These are phyloP conservation scores for Suncus etruscus DNA, from an alignment of 2,113 vertebrate species.

Conservation along the genomic window DNA sequence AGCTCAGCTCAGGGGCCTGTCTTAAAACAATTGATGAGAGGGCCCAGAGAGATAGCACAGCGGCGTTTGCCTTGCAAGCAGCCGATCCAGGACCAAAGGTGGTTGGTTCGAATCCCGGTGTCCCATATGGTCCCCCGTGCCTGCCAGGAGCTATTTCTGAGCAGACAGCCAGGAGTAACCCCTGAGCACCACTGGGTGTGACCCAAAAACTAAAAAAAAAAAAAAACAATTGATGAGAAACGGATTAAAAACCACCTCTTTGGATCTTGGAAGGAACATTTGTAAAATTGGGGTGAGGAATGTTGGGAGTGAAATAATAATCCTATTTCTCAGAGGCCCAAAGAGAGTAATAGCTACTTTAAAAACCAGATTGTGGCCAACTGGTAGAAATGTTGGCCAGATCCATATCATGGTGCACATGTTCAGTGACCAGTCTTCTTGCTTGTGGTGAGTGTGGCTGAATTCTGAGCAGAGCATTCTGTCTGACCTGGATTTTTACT, in stretches of 20 bases:
- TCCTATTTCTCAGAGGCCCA: neutral
- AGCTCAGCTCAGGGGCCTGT: neutral
- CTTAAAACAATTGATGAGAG: neutral
- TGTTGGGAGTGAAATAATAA: neutral
- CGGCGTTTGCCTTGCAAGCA: too few relatives aligned
- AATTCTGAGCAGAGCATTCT: neutral
- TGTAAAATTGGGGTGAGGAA: neutral
- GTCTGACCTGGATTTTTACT: neutral
- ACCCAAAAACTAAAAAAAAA: too few relatives aligned
- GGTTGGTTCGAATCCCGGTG: too few relatives aligned
- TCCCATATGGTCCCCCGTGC: too few relatives aligned
- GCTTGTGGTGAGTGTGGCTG: neutral
- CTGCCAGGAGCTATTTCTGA: too few relatives aligned
- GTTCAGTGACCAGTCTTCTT: neutral
- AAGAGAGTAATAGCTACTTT: slow-evolving; percentile 2
- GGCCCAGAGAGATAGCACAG: too few relatives aligned
- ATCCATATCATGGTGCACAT: neutral
- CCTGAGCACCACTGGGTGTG: too few relatives aligned
- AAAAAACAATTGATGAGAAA: neutral
- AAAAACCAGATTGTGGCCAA: neutral
- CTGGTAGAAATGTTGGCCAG: neutral
- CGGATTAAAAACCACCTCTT: neutral
- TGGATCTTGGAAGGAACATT: neutral
- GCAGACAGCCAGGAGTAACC: too few relatives aligned
- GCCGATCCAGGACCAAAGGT: too few relatives aligned